These are phyloP conservation scores for Chironomus tepperi DNA, from an alignment of 1,140 invertebrate species.

Conservation along the genomic window DNA sequence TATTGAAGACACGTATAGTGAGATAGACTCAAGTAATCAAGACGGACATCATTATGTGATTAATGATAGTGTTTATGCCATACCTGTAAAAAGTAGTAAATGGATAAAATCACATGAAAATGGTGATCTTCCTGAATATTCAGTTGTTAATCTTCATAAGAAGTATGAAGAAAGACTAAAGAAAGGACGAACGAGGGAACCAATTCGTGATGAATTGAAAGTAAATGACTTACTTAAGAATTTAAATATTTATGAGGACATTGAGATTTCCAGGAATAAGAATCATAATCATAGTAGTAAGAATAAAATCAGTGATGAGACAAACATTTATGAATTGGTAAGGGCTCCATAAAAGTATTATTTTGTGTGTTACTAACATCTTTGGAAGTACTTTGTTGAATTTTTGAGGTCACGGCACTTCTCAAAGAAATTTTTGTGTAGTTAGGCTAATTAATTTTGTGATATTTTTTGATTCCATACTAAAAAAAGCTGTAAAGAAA, in stretches of 20 bases:
- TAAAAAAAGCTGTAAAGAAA: too few species aligned
- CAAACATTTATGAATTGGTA: constrained; percentile 4
- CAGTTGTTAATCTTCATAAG: background rate
- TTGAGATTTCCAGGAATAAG: background rate
- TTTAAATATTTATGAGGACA: constrained; percentile 20
- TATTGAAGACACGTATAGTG: background rate
- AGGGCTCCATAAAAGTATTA: background rate
- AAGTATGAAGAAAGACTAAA: background rate
- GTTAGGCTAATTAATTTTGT: too few species aligned
- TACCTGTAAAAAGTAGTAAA: background rate
- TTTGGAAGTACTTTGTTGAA: too few species aligned
- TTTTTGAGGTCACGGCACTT: too few species aligned
- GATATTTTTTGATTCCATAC: too few species aligned
- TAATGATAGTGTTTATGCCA: background rate
- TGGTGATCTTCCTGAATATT: background rate
- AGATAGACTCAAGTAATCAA: background rate
- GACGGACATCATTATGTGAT: background rate
- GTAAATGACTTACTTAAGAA: background rate
- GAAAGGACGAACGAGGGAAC: background rate
- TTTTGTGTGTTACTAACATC: background rate
- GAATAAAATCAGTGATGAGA: background rate
- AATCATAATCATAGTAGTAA: background rate
- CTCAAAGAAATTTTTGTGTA: too few species aligned
- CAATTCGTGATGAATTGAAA: background rate
- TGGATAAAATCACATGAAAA: background rate